A percentile compares a stretch with the other conserved stretches of the same genome.
Conservation (phyloP, 2,888 invertebrate species). For the Diaperis boleti region DNA sequence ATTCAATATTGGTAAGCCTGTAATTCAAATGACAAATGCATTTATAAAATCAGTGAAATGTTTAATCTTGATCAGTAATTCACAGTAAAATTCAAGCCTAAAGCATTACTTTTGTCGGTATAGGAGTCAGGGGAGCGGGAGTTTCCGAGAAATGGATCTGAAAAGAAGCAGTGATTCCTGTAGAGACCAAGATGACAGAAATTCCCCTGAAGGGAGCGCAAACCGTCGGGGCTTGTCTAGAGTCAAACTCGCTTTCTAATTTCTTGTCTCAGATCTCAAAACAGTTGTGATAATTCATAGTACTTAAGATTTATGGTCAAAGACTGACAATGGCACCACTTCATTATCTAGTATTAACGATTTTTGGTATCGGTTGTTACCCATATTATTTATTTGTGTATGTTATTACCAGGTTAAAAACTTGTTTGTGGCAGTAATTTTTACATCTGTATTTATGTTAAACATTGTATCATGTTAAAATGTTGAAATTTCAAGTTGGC, state of each 20-base stretch:
- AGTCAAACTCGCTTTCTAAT: slow-evolving; percentile 22
- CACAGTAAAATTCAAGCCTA: background rate
- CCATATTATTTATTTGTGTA: background rate
- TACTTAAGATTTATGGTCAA: slow-evolving; percentile 24
- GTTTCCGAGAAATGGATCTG: slow-evolving; percentile 2
- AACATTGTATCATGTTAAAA: slow-evolving; percentile 9
- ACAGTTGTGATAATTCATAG: slow-evolving; percentile 38
- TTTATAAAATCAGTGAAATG: no score
- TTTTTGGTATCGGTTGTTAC: slow-evolving; percentile 11
- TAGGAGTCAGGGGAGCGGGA: slow-evolving; percentile 14
- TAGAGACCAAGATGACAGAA: slow-evolving; percentile 1
- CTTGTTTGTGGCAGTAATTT: background rate
- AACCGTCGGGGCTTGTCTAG: slow-evolving; percentile 14
- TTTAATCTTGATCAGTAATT: no score
- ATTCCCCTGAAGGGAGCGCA: background rate
- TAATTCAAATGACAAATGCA: no score
- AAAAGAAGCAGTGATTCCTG: background rate
- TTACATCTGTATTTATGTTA: background rate
- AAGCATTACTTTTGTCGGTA: background rate
- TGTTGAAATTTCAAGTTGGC: background rate
- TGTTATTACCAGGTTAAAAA: slow-evolving; percentile 1
- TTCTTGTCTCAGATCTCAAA: slow-evolving; percentile 14
- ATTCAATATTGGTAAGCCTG: no score
- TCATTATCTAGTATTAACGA: slow-evolving; percentile 8
- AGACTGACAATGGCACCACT: slow-evolving; percentile 26